Evolutionary conservation across 2,888 invertebrate species (phyloP).

Genomic region (Synergus gifuensis): DNA sequence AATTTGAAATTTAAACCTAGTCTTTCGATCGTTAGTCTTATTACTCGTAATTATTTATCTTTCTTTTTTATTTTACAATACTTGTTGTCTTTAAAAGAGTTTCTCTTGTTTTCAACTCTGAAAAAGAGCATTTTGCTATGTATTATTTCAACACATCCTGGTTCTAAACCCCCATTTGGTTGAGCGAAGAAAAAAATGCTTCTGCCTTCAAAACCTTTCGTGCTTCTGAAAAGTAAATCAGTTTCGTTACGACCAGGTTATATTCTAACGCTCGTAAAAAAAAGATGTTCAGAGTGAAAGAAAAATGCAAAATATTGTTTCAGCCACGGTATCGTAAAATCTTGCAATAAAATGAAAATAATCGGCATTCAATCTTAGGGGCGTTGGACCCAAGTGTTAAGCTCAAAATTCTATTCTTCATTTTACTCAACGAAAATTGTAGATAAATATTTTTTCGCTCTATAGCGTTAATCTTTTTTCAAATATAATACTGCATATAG

Average conservation of each 20-base stretch:
- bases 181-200: not conserved
- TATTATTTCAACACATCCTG: not conserved
- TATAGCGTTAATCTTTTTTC: too few relatives aligned
- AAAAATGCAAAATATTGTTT: not conserved
- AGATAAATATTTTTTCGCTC: too few relatives aligned
- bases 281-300: not conserved
- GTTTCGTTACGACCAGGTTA: not conserved
- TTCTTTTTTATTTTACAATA: not conserved
- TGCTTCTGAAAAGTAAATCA: not conserved
- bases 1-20: not conserved
- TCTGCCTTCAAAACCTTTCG: not conserved
- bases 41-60: not conserved
- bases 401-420: too few relatives aligned
- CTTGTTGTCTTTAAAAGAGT: too few relatives aligned
- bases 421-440: too few relatives aligned
- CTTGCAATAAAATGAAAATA: not conserved
- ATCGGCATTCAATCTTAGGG: not conserved
- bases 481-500: too few relatives aligned
- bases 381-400: too few relatives aligned
- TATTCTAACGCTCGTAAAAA: not conserved
- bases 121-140: not conserved
- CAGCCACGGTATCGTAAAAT: not conserved
- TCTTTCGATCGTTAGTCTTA: not conserved
- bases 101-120: too few relatives aligned
- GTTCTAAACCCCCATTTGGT: not conserved